Percentiles rank a stretch among this genome's conserved stretches.
Evolutionary conservation across 2,888 invertebrate species (phyloP).

Genomic region (Apodemia arnacis): DNA sequence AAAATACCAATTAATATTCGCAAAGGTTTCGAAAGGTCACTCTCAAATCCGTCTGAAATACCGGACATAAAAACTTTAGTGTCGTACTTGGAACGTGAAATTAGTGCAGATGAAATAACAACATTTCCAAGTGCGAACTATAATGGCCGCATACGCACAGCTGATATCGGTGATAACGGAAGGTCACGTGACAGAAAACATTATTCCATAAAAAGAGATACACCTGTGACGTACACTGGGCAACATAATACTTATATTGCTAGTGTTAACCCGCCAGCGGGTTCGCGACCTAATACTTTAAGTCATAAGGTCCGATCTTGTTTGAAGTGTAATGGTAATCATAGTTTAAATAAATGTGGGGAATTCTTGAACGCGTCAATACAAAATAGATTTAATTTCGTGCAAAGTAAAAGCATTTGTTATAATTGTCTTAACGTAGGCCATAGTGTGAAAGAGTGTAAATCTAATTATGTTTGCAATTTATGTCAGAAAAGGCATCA

Average conservation of each 20-base stretch:
- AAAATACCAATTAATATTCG: background rate
- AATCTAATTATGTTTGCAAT: background rate
- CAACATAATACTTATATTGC: too few species aligned
- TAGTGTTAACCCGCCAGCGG: background rate
- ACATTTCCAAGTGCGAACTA: too few species aligned
- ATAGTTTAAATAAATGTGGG: background rate
- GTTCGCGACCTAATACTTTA: background rate
- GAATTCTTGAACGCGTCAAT: background rate
- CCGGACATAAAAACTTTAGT: background rate
- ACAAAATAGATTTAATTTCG: background rate
- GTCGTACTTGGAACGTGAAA: background rate
- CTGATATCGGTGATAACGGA: too few species aligned
- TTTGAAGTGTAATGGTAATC: background rate
- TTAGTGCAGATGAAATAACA: background rate
- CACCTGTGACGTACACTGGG: too few species aligned
- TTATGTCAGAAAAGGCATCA: slow-evolving; percentile 5
- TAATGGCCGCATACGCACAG: too few species aligned
- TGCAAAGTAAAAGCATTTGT: slow-evolving; percentile 10
- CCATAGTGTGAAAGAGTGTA: slow-evolving; percentile 9
- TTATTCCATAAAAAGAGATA: too few species aligned
- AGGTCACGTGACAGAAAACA: too few species aligned
- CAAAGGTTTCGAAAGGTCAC: background rate
- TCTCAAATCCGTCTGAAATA: background rate
- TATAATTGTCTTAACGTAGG: slow-evolving; percentile 17
- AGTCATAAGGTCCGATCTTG: background rate